These are phyloP conservation scores for Lagodon rhomboides DNA, from an alignment of 2,797 vertebrate species.

Conservation along the genomic window DNA sequence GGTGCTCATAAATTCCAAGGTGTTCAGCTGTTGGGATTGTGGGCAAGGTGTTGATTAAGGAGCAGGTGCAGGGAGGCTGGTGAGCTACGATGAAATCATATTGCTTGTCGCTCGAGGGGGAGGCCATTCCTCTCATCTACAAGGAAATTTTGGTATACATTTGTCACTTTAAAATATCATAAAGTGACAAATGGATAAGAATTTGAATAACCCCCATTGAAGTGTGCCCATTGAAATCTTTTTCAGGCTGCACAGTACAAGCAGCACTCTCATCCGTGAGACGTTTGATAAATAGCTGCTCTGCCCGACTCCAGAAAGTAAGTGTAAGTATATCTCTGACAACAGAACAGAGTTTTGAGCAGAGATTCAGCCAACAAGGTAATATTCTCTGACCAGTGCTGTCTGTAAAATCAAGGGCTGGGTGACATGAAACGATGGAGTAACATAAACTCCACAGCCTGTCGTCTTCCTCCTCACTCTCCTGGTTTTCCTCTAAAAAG, in stretches of 20 bases:
- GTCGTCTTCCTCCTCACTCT: constrained; percentile 2
- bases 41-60: constrained; percentile 52
- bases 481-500: not conserved
- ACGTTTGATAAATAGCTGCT: constrained; percentile 18
- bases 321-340: not conserved
- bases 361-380: constrained; percentile 17
- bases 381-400: constrained; percentile 14
- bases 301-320: constrained; percentile 16
- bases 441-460: not conserved
- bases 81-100: constrained; percentile 39
- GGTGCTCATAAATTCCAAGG: constrained; percentile 58
- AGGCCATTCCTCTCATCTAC: constrained; percentile 1
- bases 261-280: not conserved
- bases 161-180: constrained; percentile 3
- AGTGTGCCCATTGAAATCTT: not conserved
- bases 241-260: not conserved
- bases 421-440: constrained; percentile 26
- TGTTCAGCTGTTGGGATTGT: constrained; percentile 26
- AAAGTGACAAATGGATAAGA: constrained; percentile 4
- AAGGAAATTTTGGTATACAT: not conserved
- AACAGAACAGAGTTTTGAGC: constrained; percentile 10
- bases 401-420: constrained; percentile 21
- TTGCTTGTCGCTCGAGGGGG: constrained; percentile 4
- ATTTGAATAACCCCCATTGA: not conserved
- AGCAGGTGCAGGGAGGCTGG: constrained; percentile 32